Conservation (phyloP, 1,140 invertebrate species). For the Ditylenchus dipsaci region DNA sequence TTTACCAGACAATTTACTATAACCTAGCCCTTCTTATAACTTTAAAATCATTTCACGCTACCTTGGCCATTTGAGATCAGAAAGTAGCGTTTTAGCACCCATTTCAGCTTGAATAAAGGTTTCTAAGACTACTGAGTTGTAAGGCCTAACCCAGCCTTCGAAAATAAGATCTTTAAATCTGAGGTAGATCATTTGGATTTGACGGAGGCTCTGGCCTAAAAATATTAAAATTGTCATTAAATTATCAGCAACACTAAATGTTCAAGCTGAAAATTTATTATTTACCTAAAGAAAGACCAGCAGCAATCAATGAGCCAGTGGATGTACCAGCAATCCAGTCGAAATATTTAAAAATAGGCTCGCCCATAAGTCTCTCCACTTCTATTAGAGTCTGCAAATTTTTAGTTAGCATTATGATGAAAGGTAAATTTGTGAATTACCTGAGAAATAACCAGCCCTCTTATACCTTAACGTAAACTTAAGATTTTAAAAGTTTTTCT, state of each 20-base stretch:
- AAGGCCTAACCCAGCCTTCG: slow-evolving; percentile 53
- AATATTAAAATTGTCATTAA: slow-evolving; percentile 14
- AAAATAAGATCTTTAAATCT: slow-evolving; percentile 56
- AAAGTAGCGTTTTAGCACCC: slow-evolving; percentile 78
- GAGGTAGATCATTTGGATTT: slow-evolving; percentile 52
- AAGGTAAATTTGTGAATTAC: too few relatives aligned
- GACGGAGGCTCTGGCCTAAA: slow-evolving; percentile 47
- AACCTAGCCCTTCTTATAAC: too few relatives aligned
- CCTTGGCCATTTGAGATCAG: slow-evolving; percentile 76
- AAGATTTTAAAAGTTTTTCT: too few relatives aligned
- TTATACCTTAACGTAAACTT: too few relatives aligned
- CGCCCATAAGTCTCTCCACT: slow-evolving; percentile 47
- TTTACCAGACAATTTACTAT: too few relatives aligned
- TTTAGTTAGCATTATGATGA: too few relatives aligned
- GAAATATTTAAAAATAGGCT: slow-evolving; percentile 64
- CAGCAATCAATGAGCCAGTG: slow-evolving; percentile 86
- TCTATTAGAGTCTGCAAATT: slow-evolving; percentile 25
- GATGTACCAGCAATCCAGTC: slow-evolving; percentile 96
- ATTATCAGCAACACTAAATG: slow-evolving; percentile 14
- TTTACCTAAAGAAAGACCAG: slow-evolving; percentile 64
- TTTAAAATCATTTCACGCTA: too few relatives aligned
- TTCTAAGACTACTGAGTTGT: slow-evolving; percentile 74
- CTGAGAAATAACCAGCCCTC: slow-evolving; percentile 54
- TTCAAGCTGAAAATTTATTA: slow-evolving; percentile 10
- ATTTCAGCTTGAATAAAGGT: slow-evolving; percentile 79